Evolutionary conservation across 2,888 invertebrate genomes (phyloP), one percentile per base, ranked within the genome.

Genomic region (Lepidonotus clava): DNA sequence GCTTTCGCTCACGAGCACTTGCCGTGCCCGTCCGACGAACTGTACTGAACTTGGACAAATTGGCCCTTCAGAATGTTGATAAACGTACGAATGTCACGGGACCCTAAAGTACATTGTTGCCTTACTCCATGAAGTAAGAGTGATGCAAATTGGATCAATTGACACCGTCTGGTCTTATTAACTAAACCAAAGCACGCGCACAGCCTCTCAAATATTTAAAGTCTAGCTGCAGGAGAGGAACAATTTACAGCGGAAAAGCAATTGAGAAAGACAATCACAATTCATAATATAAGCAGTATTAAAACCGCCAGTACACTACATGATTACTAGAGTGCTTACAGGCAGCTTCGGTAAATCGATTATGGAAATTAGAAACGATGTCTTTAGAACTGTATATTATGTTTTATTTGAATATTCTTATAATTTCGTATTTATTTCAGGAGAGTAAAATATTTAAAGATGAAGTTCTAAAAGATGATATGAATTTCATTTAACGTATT

Each of bases 131-230:
- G 8, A 8, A 18, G 46, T 8, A 8, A 11, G 71, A 71, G 38
- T 21, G n/a, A 71, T 18, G n/a, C 21, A 38, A 71, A 36, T 71
- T 6, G 71, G 38, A 36, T 71, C 71, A 71, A 34, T 34, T 71
- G 18, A 71, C 38, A 11, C 34, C 36, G 14, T 1, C 8, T 11
- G 34, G 36, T 34, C 38, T 36, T 71, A 34, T 71, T 71, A 14
- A 71, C 36, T 6, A n/a, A 5, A 36, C 6, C 36, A 71, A n/a
- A 71, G 14, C 71, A 71, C 36, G 71, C 71, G 38, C 71, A 36
- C 38, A 71, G 38, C 36, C 38, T 34, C 71, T 34, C 71, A 71
- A 71, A 36, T 36, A 36, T 71, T 71, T 71, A 71, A 34, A 71
- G 21, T 11, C 8, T 18, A 21, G 14, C 34, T 61, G 61, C 61